Evolutionary conservation across 2,888 invertebrate species (phyloP).

Genomic region (Acrocyrtus sp.): DNA sequence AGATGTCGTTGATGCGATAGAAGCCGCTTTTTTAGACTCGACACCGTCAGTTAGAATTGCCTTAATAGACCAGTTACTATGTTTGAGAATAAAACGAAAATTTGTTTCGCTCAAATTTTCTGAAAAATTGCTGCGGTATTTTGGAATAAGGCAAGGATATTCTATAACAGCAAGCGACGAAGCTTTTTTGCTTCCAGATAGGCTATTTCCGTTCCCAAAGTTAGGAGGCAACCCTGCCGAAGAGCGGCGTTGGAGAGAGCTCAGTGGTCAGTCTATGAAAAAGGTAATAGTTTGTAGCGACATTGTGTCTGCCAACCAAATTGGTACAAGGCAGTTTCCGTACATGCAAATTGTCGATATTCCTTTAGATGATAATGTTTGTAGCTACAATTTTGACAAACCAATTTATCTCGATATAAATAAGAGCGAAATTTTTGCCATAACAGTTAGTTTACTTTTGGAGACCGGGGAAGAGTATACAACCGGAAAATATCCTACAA

Average conservation of each 20-base stretch:
- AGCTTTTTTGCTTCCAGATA: not conserved
- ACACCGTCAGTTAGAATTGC: not conserved
- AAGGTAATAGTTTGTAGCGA: not conserved
- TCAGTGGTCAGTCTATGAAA: too few relatives aligned
- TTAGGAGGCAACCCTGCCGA: too few relatives aligned
- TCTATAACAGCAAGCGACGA: not conserved
- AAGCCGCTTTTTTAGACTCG: not conserved
- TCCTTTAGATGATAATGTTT: not conserved
- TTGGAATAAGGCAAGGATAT: not conserved
- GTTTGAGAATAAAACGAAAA: not conserved
- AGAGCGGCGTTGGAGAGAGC: too few relatives aligned
- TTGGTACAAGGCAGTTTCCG: not conserved
- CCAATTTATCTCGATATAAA: not conserved
- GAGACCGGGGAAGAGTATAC: not conserved
- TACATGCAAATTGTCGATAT: not conserved
- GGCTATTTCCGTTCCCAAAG: not conserved
- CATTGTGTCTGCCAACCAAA: not conserved
- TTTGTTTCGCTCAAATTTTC: not conserved
- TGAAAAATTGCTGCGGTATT: not conserved
- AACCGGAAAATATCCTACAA: not conserved
- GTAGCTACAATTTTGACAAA: not conserved
- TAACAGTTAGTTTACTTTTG: not conserved
- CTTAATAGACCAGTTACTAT: not conserved
- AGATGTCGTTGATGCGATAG: not conserved
- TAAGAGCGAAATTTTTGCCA: not conserved